Evolutionary conservation across 2,797 vertebrate genomes (phyloP).

Genomic region (Lagothrix lagotricha): DNA sequence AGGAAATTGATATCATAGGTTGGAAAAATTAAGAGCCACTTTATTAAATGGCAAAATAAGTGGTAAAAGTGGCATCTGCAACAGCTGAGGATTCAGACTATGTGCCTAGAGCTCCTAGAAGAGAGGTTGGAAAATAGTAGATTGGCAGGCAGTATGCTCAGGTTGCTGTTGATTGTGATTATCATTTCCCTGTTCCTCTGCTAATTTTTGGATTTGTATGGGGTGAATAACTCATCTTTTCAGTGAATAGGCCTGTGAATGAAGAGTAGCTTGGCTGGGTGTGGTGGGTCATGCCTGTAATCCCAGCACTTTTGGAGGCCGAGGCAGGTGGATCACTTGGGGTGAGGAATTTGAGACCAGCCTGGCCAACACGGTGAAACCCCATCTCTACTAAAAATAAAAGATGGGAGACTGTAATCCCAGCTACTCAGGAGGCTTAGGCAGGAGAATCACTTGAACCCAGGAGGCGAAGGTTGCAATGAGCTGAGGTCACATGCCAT

Average conservation of each 20-base stretch:
- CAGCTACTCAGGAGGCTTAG: no score
- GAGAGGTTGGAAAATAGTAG: neutral
- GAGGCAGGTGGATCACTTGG: accelerated
- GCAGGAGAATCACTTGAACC: no score
- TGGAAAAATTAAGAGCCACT: neutral
- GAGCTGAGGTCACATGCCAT: no score
- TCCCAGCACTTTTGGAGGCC: no score
- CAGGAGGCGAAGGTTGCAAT: no score
- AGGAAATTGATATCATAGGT: neutral
- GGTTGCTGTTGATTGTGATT: neutral
- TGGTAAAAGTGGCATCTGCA: neutral
- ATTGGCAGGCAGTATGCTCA: neutral
- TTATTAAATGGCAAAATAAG: neutral
- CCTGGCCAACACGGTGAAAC: no score
- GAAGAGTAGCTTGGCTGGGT: neutral
- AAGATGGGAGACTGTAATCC: no score
- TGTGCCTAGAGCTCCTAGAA: neutral
- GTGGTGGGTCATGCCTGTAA: no score
- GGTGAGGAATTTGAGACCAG: no score
- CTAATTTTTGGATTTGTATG: neutral
- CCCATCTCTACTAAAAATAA: no score
- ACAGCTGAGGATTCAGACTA: neutral
- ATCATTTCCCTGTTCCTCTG: neutral
- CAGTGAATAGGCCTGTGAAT: neutral
- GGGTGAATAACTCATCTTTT: neutral